Evolutionary conservation across 2,888 invertebrate species (phyloP).

Genomic region (Oligia fasciuncula): DNA sequence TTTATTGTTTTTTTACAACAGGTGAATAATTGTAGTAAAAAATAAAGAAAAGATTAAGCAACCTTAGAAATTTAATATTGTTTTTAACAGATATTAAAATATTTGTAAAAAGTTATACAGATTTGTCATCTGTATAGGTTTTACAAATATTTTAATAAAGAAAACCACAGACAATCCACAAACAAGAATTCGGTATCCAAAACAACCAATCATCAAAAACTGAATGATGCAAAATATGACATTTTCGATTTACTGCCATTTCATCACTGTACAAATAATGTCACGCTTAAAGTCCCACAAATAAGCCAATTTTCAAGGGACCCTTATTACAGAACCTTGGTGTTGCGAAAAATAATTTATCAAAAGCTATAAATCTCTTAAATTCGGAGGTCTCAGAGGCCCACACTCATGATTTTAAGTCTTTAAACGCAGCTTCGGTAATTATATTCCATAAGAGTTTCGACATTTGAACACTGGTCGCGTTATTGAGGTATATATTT

Average conservation of each 20-base stretch:
- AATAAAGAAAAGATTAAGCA: too few relatives aligned
- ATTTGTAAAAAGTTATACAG: not conserved
- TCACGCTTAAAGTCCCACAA: conserved; percentile 54
- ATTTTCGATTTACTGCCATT: conserved; percentile 53
- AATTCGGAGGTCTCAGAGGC: conserved; percentile 48
- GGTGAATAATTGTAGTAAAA: not conserved
- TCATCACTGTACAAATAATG: conserved; percentile 62
- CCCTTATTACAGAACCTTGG: conserved; percentile 52
- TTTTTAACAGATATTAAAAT: not conserved
- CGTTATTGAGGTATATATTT: conserved; percentile 45
- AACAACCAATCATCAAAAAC: conserved; percentile 13
- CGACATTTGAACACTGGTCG: conserved; percentile 25
- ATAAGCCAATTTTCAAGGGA: conserved; percentile 57
- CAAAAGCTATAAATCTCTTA: conserved; percentile 64
- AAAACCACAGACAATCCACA: not conserved
- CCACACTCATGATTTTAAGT: conserved; percentile 47
- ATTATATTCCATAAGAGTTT: conserved; percentile 48
- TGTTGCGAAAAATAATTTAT: conserved; percentile 65
- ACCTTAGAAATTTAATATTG: not conserved
- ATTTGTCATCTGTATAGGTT: not conserved
- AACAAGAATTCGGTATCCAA: conserved; percentile 7
- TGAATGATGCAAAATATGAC: conserved; percentile 38
- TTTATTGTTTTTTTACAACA: not conserved
- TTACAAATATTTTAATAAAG: not conserved
- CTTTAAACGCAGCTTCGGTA: conserved; percentile 49